A percentile compares a stretch with the other conserved stretches of the same genome.
Evolutionary conservation across 2,113 vertebrate species (phyloP).

Genomic region (Zootoca vivipara): DNA sequence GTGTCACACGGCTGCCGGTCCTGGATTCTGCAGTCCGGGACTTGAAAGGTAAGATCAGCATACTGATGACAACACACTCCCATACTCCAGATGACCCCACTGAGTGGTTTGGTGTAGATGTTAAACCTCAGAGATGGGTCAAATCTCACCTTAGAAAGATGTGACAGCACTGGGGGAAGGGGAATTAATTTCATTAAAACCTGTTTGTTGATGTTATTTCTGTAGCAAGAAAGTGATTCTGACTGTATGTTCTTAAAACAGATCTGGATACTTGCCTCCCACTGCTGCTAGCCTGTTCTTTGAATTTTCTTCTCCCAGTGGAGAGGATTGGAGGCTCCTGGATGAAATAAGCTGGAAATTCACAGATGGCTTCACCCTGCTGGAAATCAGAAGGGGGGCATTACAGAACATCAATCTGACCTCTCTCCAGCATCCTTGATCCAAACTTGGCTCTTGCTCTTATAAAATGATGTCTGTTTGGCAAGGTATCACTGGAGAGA

Average conservation of each 20-base stretch:
- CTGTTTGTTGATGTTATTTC: neutral
- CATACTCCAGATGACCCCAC: no score
- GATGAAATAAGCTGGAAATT: neutral
- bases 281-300: neutral
- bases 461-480: neutral
- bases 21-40: no score
- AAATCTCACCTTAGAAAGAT: neutral
- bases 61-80: no score
- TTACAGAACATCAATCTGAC: neutral
- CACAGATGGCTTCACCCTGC: conserved; percentile 17
- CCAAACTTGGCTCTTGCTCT: neutral
- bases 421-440: neutral
- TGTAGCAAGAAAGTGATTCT: neutral
- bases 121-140: no score
- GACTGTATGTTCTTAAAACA: neutral
- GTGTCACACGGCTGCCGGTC: no score
- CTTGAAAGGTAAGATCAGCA: no score
- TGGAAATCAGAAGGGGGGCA: neutral
- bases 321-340: rapidly evolving
- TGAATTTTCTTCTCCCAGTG: conserved; percentile 12
- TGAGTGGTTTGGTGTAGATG: no score
- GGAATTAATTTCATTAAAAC: neutral
- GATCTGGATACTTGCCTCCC: neutral
- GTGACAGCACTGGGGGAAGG: neutral
- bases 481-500: neutral